Percentiles rank a stretch among this genome's conserved stretches.
Evolutionary conservation across 1,140 invertebrate genomes (phyloP).

Genomic region (Oscheius sp.): DNA sequence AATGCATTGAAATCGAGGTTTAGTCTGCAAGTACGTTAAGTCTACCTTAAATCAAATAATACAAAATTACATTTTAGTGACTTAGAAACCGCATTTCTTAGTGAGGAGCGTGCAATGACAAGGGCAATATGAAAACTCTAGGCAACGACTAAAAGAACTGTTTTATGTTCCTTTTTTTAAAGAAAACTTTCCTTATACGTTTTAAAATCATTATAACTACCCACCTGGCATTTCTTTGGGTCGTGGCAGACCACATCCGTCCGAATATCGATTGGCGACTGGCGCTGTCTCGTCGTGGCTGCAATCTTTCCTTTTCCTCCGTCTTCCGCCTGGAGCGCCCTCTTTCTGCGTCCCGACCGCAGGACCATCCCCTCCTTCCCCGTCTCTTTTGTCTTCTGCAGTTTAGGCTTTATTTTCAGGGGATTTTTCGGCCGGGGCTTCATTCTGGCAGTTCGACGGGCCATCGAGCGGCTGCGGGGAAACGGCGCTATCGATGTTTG

Average conservation of each 20-base stretch:
- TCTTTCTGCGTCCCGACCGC: neutral
- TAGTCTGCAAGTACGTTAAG: too few relatives aligned
- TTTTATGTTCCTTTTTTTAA: neutral
- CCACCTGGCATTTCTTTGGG: constrained; percentile 24
- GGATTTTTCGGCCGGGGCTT: neutral
- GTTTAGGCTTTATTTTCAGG: constrained; percentile 1
- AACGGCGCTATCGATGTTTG: too few relatives aligned
- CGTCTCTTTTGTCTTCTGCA: neutral
- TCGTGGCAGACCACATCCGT: constrained; percentile 11
- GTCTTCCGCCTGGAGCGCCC: neutral
- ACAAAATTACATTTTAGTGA: neutral
- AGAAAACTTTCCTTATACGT: neutral
- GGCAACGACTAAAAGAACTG: neutral
- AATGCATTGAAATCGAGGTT: too few relatives aligned
- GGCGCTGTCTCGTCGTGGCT: constrained; percentile 3
- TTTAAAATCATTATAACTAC: neutral
- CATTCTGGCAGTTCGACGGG: neutral
- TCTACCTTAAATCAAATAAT: too few relatives aligned
- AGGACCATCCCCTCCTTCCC: neutral
- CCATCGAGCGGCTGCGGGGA: too few relatives aligned
- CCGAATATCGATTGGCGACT: constrained; percentile 42
- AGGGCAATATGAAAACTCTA: too few relatives aligned
- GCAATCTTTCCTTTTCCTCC: neutral
- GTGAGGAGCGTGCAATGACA: too few relatives aligned
- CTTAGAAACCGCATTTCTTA: too few relatives aligned